phyloP scores from a whole-genome alignment of 2,113 vertebrate species.

The Zeus faber region DNA sequence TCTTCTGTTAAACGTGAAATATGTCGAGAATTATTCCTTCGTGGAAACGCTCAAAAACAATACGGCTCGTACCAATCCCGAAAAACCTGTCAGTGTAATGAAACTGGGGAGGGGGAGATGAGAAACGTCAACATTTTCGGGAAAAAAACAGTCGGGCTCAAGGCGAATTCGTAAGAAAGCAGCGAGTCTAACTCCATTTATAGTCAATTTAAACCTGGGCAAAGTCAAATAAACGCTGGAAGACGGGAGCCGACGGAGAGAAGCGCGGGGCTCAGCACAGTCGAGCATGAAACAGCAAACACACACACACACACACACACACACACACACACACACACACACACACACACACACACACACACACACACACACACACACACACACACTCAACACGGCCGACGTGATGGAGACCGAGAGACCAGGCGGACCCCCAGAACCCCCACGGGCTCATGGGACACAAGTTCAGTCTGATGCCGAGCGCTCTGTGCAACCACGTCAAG shows the following conservation, averaged over 20 bases:
- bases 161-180: constrained; percentile 44
- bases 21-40: neutral
- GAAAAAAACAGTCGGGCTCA: constrained; percentile 12
- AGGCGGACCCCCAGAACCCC: too few species aligned
- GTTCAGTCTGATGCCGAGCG: too few species aligned
- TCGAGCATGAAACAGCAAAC: constrained; percentile 46
- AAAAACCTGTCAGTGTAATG: neutral
- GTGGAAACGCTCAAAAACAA: neutral
- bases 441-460: too few species aligned
- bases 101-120: neutral
- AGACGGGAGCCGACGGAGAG: constrained; percentile 21
- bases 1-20: constrained; percentile 7
- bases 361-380: too few species aligned
- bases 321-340: too few species aligned
- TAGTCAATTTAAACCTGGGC: constrained; percentile 45
- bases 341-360: too few species aligned
- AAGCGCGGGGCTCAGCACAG: constrained; percentile 35
- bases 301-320: constrained; percentile 64
- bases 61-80: neutral
- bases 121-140: too few species aligned
- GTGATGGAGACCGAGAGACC: neutral
- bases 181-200: constrained; percentile 23
- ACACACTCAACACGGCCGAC: too few species aligned
- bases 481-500: too few species aligned
- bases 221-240: constrained; percentile 59